Percentiles rank a stretch among this genome's conserved stretches.
Conservation (phyloP, 2,888 invertebrate species). For the Xylophagus ater region DNA sequence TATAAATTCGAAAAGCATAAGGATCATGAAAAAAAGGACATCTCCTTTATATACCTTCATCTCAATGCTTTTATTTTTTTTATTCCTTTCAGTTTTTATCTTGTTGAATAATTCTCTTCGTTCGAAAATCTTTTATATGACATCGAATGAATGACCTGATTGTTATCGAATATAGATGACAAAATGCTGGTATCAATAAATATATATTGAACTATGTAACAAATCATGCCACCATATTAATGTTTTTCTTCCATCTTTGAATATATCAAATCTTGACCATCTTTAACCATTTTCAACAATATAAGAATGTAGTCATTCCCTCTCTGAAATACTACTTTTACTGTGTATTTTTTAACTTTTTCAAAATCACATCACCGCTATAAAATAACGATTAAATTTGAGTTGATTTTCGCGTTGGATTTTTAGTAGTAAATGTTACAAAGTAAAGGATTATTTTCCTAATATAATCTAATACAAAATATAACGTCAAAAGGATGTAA, state of each 20-base stretch:
- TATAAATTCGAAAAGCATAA: too few species aligned
- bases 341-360: neutral
- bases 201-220: too few species aligned
- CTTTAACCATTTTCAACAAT: neutral
- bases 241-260: neutral
- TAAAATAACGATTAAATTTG: slow-evolving; percentile 1
- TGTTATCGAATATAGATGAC: too few species aligned
- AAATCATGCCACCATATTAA: too few species aligned
- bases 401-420: slow-evolving; percentile 1
- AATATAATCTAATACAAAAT: too few species aligned
- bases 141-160: neutral
- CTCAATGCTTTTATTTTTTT: too few species aligned
- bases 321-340: too few species aligned
- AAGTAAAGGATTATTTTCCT: too few species aligned
- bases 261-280: neutral
- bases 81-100: too few species aligned
- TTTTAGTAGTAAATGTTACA: slow-evolving; percentile 1
- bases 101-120: neutral
- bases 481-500: slow-evolving; percentile 3
- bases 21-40: too few species aligned
- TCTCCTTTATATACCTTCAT: too few species aligned
- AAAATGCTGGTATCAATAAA: slow-evolving; percentile 3
- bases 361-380: neutral
- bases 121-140: neutral
- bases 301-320: too few species aligned